phyloP scores from a whole-genome alignment of 2,888 invertebrate species.

The Scaptomyza parva region DNA sequence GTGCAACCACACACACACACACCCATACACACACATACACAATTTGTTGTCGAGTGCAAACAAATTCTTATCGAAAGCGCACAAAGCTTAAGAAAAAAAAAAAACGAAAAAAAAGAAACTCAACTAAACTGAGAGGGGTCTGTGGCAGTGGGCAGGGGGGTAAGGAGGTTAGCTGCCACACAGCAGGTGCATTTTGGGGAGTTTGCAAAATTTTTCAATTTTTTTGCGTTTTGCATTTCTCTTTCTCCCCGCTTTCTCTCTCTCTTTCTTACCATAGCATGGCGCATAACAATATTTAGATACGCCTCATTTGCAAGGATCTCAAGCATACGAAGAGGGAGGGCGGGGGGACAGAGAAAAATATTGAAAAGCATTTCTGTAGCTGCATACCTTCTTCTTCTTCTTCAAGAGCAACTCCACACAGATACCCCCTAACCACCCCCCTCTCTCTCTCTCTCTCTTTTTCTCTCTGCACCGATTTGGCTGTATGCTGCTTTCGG shows the following conservation, averaged over 20 bases:
- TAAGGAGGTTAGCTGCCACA: not conserved
- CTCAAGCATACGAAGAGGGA: slow-evolving; percentile 34
- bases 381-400: slow-evolving; percentile 53
- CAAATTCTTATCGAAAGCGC: slow-evolving; percentile 73
- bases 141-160: not conserved
- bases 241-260: slow-evolving; percentile 16
- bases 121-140: slow-evolving; percentile 5
- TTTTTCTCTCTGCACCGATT: too few species aligned
- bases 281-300: slow-evolving; percentile 52
- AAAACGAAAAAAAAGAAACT: too few species aligned
- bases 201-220: slow-evolving; percentile 36
- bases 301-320: slow-evolving; percentile 71
- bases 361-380: slow-evolving; percentile 69
- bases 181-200: slow-evolving; percentile 24
- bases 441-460: too few species aligned
- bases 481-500: slow-evolving; percentile 34
- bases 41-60: slow-evolving; percentile 69
- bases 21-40: slow-evolving; percentile 65
- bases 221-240: slow-evolving; percentile 32
- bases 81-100: slow-evolving; percentile 52
- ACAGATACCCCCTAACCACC: too few species aligned
- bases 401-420: slow-evolving; percentile 20
- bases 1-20: slow-evolving; percentile 32
- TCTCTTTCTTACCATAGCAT: slow-evolving; percentile 32
- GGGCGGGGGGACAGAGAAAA: slow-evolving; percentile 35